Evolutionary conservation across 1,140 invertebrate genomes (phyloP), one percentile per base, ranked within the genome.

Genomic region (Bombus huntii): DNA sequence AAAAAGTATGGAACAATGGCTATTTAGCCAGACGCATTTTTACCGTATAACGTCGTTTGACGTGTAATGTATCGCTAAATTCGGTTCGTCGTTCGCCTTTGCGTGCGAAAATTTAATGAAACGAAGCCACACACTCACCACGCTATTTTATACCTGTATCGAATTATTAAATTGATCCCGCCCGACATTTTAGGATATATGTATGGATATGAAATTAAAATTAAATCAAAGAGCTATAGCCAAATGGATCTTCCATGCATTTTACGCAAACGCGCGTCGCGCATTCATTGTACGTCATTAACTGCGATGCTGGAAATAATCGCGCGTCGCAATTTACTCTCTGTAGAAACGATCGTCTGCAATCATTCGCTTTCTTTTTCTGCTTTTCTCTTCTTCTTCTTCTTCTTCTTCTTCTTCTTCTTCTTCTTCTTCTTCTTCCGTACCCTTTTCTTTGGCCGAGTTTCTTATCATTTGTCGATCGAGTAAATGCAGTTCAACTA

Each of bases 31-130:
- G 31, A 15, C 37, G 25, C 70, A 65, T 79, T 81, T 88, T 79
- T 39, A 73, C 10, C 82, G 47, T 39, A 53, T 53, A 53, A 53
- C 44, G 2, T 70, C 47, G 47, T n/a, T 86, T 77, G 71, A 80
- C 78, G 82, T 28, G 84, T 89, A 89, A 89, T 89, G 88, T 75
- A 53, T 81, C 75, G 75, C 39, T 87, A 70, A 90, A 87, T 89
- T 87, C 37, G 88, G 47, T 59, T 28, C 53, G 47, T 31, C 74
- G 71, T 22, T 31, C 9, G 62, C 77, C 81, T 89, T 89, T 65
- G 89, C 85, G 85, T 53, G 62, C 57, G 85, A 75, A 31, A 89
- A 89, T 90, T 89, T 47, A 85, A 90, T 90, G 74, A 87, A 90
- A 89, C 72, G 81, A 77, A 78, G 72, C 80, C 88, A 68, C 78